Conservation (phyloP, 2,888 invertebrate genomes). For the Thera obeliscata region DNA sequence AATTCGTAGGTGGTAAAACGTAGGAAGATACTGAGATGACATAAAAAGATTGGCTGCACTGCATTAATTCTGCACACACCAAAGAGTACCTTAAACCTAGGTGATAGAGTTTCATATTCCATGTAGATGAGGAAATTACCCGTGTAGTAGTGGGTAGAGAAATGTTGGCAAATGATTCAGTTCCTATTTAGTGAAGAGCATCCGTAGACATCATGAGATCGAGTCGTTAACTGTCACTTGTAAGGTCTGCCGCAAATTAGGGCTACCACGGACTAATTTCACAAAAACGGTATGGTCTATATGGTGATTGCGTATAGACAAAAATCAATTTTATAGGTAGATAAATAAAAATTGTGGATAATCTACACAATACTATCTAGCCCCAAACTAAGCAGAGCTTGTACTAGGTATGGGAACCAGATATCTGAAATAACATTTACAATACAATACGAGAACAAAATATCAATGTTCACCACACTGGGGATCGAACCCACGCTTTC, state of each 20-base stretch:
- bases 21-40: not conserved
- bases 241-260: constrained; percentile 4
- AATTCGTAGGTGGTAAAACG: not conserved
- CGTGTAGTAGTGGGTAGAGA: constrained; percentile 25
- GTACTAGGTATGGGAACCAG: too few species aligned
- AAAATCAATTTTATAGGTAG: too few species aligned
- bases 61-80: not conserved
- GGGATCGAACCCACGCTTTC: too few species aligned
- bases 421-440: too few species aligned
- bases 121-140: not conserved
- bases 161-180: constrained; percentile 46
- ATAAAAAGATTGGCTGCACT: constrained; percentile 1
- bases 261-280: constrained; percentile 2
- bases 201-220: constrained; percentile 22
- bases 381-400: too few species aligned
- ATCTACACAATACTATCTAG: too few species aligned
- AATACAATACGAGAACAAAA: too few species aligned
- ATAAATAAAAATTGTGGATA: too few species aligned
- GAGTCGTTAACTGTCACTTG: constrained; percentile 27
- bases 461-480: too few species aligned
- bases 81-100: constrained; percentile 5
- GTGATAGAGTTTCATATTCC: not conserved
- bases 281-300: too few species aligned
- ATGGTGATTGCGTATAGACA: too few species aligned
- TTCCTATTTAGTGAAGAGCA: constrained; percentile 47